Percentiles rank a stretch among this genome's conserved stretches.
These are phyloP conservation scores for Akabosia matsudoensis DNA, from an alignment of 1,140 invertebrate genomes.

Conservation along the genomic window DNA sequence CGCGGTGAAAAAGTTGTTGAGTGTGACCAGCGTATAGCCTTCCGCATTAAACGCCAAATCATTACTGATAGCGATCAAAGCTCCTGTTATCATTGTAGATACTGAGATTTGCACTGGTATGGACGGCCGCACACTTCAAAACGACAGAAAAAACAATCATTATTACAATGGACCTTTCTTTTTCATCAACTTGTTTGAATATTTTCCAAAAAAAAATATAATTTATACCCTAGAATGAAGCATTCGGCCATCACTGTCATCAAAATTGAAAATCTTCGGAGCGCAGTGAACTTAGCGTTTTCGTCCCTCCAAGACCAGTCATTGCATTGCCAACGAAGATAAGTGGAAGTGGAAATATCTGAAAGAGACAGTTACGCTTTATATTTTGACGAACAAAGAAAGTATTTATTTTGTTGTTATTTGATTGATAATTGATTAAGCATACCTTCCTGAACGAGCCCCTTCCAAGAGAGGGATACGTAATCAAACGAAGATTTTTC, in stretches of 20 bases:
- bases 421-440: no score
- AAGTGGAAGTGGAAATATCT: conserved; percentile 91
- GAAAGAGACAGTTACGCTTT: no score
- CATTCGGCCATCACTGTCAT: conserved; percentile 96
- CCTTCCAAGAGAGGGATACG: conserved; percentile 67
- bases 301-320: conserved; percentile 83
- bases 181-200: no score
- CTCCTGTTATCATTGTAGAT: conserved; percentile 92
- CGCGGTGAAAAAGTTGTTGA: conserved; percentile 87
- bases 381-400: no score
- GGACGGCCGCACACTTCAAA: conserved; percentile 55
- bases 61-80: conserved; percentile 81
- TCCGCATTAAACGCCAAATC: conserved; percentile 87
- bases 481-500: conserved; percentile 68
- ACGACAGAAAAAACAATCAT: not conserved
- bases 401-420: no score
- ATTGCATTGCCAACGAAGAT: conserved; percentile 94
- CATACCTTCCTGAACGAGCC: conserved; percentile 48
- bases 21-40: conserved; percentile 86
- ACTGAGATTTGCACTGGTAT: conserved; percentile 74
- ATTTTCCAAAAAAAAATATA: no score
- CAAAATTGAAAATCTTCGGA: conserved; percentile 92
- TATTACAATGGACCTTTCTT: no score
- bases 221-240: conserved; percentile 77
- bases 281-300: conserved; percentile 94